Conservation (phyloP, 2,113 vertebrate genomes). For the Amblyopsis rosae region DNA sequence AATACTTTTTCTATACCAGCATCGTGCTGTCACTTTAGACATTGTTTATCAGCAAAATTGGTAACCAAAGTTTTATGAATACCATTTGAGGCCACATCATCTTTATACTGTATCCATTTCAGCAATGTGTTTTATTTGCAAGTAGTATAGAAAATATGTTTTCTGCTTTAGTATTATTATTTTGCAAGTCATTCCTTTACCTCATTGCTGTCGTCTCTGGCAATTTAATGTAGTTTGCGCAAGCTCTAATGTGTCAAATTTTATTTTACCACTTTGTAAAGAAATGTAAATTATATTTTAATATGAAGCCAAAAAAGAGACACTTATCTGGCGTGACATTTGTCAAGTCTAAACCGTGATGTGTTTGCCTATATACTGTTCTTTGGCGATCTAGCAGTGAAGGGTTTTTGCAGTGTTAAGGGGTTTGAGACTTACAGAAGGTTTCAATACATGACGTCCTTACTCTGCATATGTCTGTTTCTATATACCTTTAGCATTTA, state of each 20-base stretch:
- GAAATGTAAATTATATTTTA: constrained; percentile 85
- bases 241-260: constrained; percentile 55
- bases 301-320: constrained; percentile 74
- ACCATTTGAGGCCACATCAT: constrained; percentile 59
- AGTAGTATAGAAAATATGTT: constrained; percentile 32
- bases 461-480: constrained; percentile 53
- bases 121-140: constrained; percentile 11
- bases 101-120: constrained; percentile 37
- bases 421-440: constrained; percentile 64
- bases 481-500: constrained; percentile 62
- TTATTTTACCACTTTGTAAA: constrained; percentile 79
- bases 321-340: constrained; percentile 76
- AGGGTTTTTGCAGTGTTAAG: constrained; percentile 77
- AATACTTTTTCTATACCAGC: constrained; percentile 74
- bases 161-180: constrained; percentile 18
- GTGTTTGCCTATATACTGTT: constrained; percentile 83
- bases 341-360: constrained; percentile 81
- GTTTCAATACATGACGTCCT: constrained; percentile 64
- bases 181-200: constrained; percentile 12
- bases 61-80: constrained; percentile 80
- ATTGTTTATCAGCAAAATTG: constrained; percentile 72
- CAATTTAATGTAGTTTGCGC: constrained; percentile 54
- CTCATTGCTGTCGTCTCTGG: constrained; percentile 34
- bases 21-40: constrained; percentile 69
- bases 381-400: constrained; percentile 77